phyloP scores from a whole-genome alignment of 2,888 invertebrate genomes.

The Leptinotarsa tumamoca region DNA sequence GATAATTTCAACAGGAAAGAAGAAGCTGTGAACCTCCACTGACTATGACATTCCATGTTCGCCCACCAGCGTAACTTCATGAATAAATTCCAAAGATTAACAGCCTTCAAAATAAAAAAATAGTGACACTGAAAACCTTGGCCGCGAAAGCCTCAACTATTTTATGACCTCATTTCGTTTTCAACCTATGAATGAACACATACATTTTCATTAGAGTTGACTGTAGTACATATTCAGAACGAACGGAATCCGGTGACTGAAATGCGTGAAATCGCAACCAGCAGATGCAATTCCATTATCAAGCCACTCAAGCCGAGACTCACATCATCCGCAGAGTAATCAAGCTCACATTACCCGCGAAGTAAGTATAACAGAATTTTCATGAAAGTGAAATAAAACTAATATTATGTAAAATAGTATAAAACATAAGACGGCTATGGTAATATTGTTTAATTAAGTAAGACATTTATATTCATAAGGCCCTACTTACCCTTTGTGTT shows the following conservation, averaged over 20 bases:
- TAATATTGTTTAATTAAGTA: constrained; percentile 40
- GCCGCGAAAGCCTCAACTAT: no score
- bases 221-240: not conserved
- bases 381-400: constrained; percentile 35
- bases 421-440: constrained; percentile 40
- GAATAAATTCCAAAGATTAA: no score
- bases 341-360: constrained; percentile 32
- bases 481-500: constrained; percentile 32
- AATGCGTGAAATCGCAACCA: not conserved
- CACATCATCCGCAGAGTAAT: constrained; percentile 31
- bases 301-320: constrained; percentile 13
- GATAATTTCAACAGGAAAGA: no score
- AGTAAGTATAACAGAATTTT: constrained; percentile 28
- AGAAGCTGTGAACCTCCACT: no score
- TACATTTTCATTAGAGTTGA: not conserved
- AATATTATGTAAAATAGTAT: constrained; percentile 40
- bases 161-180: no score
- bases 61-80: no score
- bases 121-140: no score
- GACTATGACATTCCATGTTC: no score
- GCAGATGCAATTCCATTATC: constrained; percentile 23
- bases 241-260: not conserved
- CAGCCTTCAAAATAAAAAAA: no score
- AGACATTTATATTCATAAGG: constrained; percentile 41
- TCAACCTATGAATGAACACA: not conserved